Base-by-base conservation (phyloP, 2,797 vertebrate species). In the Oreochromis mossambicus region DNA sequence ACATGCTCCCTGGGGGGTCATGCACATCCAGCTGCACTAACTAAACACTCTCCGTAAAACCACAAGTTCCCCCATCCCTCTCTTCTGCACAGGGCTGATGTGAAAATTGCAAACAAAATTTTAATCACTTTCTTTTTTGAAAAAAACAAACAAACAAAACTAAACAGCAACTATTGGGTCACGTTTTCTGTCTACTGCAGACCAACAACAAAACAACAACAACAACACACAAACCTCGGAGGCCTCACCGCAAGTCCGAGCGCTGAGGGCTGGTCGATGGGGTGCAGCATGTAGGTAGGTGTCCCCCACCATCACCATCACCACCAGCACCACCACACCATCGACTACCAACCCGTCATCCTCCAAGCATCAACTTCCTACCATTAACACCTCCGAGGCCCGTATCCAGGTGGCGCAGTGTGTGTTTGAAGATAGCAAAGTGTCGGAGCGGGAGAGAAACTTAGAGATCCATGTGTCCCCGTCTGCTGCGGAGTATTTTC, bases 381-480 rank as follows among this genome's bases (percentile, higher is more conserved):
- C 83, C 91, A 91, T 86, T 85, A 86, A 75, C 82, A 82, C 86
- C 87, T 85, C 83, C 82, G 55, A 84, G 82, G 90, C 89, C 87
- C 79, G 54, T 26, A 75, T 95, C 94, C 94, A 91, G 91, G 89
- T 91, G 91, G 58, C 79, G 68, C n/a, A 46, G n/a, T 34, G 63
- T 29, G 21, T 34, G 3, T 85, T 83, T 19, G 52, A 41, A 88
- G 77, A 70, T 11, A 78, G 70, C 77, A 82, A 86, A 80, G 80
- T 56, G 85, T 85, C 80, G 84, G 38, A 58, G 87, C 70, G 36
- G 46, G 58, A 82, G 83, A 58, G 83, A 58, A 89, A 55, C 50
- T 58, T 78, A 80, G 87, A 88, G 89, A 77, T 95, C 92, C 94
- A 50, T 88, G 93, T 76, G 93, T 88, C 92, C 93, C 93, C 50